Percentiles rank a stretch among this genome's conserved stretches.
Evolutionary conservation across 2,888 invertebrate species (phyloP).

Genomic region (Ophion ellenae): DNA sequence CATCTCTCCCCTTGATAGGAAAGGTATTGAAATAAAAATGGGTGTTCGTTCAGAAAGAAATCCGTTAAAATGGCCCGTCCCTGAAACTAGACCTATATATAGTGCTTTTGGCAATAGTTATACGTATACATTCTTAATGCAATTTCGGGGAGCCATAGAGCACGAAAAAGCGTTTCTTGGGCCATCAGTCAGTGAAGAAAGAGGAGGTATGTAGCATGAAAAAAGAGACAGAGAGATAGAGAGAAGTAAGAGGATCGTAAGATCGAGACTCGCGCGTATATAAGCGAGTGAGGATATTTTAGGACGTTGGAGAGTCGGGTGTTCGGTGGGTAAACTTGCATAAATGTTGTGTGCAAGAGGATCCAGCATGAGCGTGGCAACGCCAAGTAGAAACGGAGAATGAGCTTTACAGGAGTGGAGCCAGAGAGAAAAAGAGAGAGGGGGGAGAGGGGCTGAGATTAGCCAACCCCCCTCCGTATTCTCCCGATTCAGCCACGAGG

Average conservation of each 20-base stretch:
- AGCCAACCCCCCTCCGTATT: constrained; percentile 42
- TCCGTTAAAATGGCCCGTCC: too few relatives aligned
- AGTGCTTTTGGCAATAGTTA: not conserved
- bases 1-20: too few relatives aligned
- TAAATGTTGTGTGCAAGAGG: constrained; percentile 44
- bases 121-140: too few relatives aligned
- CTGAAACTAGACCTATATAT: too few relatives aligned
- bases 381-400: constrained; percentile 30
- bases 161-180: not conserved
- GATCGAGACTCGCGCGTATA: constrained; percentile 11
- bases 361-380: constrained; percentile 40
- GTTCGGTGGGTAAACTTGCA: constrained; percentile 40
- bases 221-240: not conserved
- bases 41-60: too few relatives aligned
- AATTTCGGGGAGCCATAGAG: not conserved
- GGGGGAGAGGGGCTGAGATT: constrained; percentile 33
- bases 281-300: constrained; percentile 38
- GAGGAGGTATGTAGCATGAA: constrained; percentile 27
- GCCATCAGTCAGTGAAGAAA: constrained; percentile 17
- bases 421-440: not conserved
- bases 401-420: constrained; percentile 33
- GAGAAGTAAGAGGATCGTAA: constrained; percentile 29
- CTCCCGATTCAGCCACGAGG: constrained; percentile 43
- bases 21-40: too few relatives aligned
- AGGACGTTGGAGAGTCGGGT: constrained; percentile 29